Evolutionary conservation across 1,140 invertebrate genomes (phyloP).

Genomic region (Tetragnatha versicolor): DNA sequence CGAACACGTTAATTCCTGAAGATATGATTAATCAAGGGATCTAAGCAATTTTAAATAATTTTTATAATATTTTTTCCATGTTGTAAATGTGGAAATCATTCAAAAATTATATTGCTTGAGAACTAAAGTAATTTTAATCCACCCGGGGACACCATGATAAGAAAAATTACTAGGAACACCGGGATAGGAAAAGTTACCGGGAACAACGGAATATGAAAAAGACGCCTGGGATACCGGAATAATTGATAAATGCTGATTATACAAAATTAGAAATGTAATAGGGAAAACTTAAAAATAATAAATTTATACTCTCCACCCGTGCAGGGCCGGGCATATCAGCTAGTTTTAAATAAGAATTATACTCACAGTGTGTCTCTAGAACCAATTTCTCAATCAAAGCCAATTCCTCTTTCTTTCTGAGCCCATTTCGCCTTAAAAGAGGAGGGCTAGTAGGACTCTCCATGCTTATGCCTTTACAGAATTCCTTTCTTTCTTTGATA

Average conservation of each 20-base stretch:
- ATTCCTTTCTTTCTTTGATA: not conserved
- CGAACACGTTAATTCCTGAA: no score
- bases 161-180: not conserved
- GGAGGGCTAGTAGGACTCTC: not conserved
- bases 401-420: slow-evolving; percentile 8
- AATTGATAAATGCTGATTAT: not conserved
- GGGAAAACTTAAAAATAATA: not conserved
- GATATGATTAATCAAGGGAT: no score
- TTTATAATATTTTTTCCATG: no score
- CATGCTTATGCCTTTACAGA: not conserved
- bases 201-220: not conserved
- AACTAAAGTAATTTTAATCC: no score
- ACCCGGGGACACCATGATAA: no score
- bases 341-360: not conserved
- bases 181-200: not conserved
- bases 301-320: no score
- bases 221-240: not conserved
- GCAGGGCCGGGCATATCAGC: not conserved
- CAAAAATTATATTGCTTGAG: no score
- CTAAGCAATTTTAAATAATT: no score
- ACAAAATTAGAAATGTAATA: not conserved
- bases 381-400: not conserved
- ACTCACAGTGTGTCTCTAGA: slow-evolving; percentile 11
- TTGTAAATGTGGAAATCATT: no score
- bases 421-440: not conserved